Percentiles rank a stretch among this genome's conserved stretches.
Evolutionary conservation across 1,140 invertebrate species (phyloP).

Genomic region (Hydropsyche tenuis): DNA sequence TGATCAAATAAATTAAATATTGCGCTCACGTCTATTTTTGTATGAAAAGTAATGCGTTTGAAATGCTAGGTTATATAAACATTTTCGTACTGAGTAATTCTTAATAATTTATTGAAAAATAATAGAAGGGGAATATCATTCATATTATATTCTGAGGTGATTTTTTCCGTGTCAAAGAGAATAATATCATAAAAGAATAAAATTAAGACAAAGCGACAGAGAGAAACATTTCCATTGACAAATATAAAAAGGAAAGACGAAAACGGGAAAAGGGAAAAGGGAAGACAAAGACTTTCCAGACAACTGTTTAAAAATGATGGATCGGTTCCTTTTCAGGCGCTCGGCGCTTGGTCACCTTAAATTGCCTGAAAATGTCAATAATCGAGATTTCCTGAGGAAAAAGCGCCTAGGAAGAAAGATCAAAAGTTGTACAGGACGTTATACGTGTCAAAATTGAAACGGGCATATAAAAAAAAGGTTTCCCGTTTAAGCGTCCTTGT

Average conservation of each 20-base stretch:
- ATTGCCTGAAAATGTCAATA: conserved; percentile 20
- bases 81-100: too few species aligned
- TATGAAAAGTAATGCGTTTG: too few species aligned
- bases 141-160: not conserved
- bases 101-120: too few species aligned
- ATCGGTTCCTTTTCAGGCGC: conserved; percentile 4
- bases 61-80: too few species aligned
- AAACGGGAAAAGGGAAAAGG: conserved; percentile 1
- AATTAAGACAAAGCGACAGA: not conserved
- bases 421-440: too few species aligned
- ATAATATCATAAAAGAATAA: not conserved
- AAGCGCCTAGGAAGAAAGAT: too few species aligned
- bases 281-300: conserved; percentile 7
- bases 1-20: too few species aligned
- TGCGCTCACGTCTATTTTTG: too few species aligned
- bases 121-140: too few species aligned
- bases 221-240: conserved; percentile 18
- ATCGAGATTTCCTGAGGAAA: conserved; percentile 6
- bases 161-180: conserved; percentile 10
- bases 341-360: not conserved
- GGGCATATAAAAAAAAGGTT: too few species aligned
- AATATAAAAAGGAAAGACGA: conserved; percentile 9
- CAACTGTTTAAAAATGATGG: conserved; percentile 5
- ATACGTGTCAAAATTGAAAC: too few species aligned
- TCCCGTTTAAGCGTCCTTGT: not conserved